These are phyloP conservation scores for Oreochromis spilurus DNA, from an alignment of 2,113 vertebrate species.

Conservation along the genomic window DNA sequence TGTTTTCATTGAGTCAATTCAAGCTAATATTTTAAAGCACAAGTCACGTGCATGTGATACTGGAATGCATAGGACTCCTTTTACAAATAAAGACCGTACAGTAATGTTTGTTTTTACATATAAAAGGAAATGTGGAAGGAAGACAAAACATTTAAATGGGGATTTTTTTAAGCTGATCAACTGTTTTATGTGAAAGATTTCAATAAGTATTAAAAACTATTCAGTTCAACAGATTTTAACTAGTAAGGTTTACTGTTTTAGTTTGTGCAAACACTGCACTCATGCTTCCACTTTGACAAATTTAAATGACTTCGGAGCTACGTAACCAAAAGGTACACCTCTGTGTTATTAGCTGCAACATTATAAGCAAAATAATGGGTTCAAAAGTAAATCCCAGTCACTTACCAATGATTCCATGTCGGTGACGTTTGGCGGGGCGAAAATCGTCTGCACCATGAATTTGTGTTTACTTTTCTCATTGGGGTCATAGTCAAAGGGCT, in stretches of 20 bases:
- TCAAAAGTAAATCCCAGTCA: neutral
- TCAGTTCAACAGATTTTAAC: neutral
- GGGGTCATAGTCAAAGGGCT: constrained; percentile 98
- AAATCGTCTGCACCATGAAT: constrained; percentile 99
- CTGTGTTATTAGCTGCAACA: neutral
- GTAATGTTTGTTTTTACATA: neutral
- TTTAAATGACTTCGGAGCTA: rapidly evolving
- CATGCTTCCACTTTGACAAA: neutral
- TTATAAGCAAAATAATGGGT: neutral
- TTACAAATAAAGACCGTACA: neutral
- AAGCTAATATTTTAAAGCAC: neutral
- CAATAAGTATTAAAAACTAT: neutral
- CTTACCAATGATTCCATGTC: constrained; percentile 97
- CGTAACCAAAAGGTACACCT: neutral
- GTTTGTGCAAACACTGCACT: neutral
- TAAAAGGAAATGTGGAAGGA: neutral
- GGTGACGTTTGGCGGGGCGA: constrained; percentile 82
- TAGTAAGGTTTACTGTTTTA: neutral
- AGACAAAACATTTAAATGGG: neutral
- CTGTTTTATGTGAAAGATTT: neutral
- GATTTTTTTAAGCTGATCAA: neutral
- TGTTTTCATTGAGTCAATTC: neutral
- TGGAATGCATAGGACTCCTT: neutral
- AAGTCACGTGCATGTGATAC: neutral
- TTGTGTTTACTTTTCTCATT: constrained; percentile 99